Percentiles rank a stretch among this genome's conserved stretches.
Evolutionary conservation across 2,113 vertebrate genomes (phyloP).

Genomic region (Channa argus): DNA sequence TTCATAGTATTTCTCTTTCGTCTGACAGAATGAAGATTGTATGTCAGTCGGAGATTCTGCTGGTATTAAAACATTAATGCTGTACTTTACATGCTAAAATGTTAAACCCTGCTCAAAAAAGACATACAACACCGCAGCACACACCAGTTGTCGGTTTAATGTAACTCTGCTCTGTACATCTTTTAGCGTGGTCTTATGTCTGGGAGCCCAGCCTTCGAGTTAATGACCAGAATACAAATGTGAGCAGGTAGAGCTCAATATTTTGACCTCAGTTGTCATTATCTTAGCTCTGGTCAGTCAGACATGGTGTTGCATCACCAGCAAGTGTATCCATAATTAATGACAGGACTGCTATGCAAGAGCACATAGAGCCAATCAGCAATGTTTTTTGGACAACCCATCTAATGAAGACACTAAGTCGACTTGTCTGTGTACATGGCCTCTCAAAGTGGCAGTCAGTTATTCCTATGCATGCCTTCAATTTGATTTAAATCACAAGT

Average conservation of each 20-base stretch:
- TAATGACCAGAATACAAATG: slow-evolving; percentile 74
- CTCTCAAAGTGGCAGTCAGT: slow-evolving; percentile 66
- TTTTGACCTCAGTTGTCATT: slow-evolving; percentile 74
- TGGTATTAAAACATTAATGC: not conserved
- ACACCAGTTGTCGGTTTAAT: slow-evolving; percentile 43
- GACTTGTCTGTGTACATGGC: slow-evolving; percentile 58
- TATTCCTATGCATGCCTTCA: slow-evolving; percentile 73
- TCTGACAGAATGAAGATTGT: slow-evolving; percentile 18
- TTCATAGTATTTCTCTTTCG: slow-evolving; percentile 23
- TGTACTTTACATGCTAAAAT: not conserved
- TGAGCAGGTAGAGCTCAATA: slow-evolving; percentile 48
- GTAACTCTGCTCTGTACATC: slow-evolving; percentile 42
- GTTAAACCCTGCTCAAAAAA: not conserved
- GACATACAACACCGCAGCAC: too few relatives aligned
- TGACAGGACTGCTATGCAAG: slow-evolving; percentile 57
- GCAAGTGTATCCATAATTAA: slow-evolving; percentile 71
- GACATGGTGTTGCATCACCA: slow-evolving; percentile 49
- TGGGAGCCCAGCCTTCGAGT: slow-evolving; percentile 28
- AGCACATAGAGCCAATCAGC: slow-evolving; percentile 68
- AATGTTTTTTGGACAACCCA: slow-evolving; percentile 59
- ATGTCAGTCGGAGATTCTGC: slow-evolving; percentile 24
- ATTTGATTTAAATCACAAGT: slow-evolving; percentile 68
- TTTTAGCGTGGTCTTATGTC: slow-evolving; percentile 47
- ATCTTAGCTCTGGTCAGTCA: slow-evolving; percentile 56
- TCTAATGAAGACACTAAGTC: slow-evolving; percentile 70